Evolutionary conservation across 2,113 vertebrate species (phyloP), one percentile per base, ranked within the genome.

Genomic region (Toxostoma redivivum): DNA sequence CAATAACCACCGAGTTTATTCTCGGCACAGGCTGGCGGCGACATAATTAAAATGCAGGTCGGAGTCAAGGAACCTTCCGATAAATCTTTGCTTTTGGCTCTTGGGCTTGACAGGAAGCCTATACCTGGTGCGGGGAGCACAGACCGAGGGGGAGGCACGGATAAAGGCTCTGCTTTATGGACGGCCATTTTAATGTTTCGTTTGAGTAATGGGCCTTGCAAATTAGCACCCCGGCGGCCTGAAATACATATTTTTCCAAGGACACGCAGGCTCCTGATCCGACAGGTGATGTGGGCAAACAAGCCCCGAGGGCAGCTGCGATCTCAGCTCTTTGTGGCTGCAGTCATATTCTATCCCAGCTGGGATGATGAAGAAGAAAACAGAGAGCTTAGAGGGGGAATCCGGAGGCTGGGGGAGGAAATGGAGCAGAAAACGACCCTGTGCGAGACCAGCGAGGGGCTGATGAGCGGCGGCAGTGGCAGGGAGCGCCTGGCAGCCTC

Each of bases 171-270:
- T 70, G 65, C 81, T 95, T 97, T 97, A 95, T 85, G 51, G 45
- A 96, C 92, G 56, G 84, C 96, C 81, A 95, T 95, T 97, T 97
- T 95, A 97, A 96, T 95, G 97, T 97, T 98, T 95, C 70, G 11
- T 97, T 98, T 98, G 97, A 98, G 97, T 98, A 98, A 98, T 97
- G 97, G 97, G 93, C 96, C 97, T 98, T 98, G 98, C 97, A 98
- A 98, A 98, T 98, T 96, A 98, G 97, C 97, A 95, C 96, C 97
- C 97, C 87, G 54, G 95, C n/a, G 18, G 97, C 97, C 94, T 61
- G 83, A 97, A 98, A 98, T 98, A 97, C 94, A 77, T 97, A 97
- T 96, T 97, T 98, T 97, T 96, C 97, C 97, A 97, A 98, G 96
- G 97, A 98, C 97, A 86, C 5, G 82, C 80, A 6, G 58, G 96